Evolutionary conservation across 64 coral and sea anemone genomes (phyloP), one percentile per base, ranked within the genome.

Genomic region (Platygyra sinensis): DNA sequence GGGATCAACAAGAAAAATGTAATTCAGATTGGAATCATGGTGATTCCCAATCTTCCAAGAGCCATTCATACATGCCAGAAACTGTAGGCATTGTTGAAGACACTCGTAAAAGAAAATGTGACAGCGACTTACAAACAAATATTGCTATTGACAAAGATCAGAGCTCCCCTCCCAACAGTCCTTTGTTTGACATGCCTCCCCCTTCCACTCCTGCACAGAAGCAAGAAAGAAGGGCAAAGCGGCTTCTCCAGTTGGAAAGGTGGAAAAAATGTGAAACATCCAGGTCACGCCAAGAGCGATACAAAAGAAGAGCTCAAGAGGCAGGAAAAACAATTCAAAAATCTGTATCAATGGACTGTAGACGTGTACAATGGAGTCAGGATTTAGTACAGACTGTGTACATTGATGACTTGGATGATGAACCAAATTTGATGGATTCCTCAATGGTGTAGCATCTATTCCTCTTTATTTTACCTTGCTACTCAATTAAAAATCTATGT

Each of bases 151-250:
- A 85, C 62, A 72, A 20, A 71, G 62, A 49, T 29, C 19, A 85
- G 1, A 51, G 20, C 20, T 89, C 92, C 30, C 87, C 92, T 28
- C 79, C 74, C 12, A 84, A 85, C 49, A 94, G 92, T 50, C 87
- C 92, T 42, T 54, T 94, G 39, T 94, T 90, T 55, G 93, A 94
- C 27, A 90, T 90, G 72, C 87, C 88, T 0, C 88, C 88, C 6
- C 93, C 87, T 60, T 94, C 93, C 12, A 90, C 88, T 16, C 64
- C 46, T 50, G 88, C 93, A 22, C 80, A 94, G 75, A 94, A 90
- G 42, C 28, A 60, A 67, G 81, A 64, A 32, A 90, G 93, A 60
- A 90, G 80, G 42, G 93, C 73, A 72, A 80, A 94, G 62, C 81
- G 88, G 2, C 74, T 73, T 16, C 29, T 94, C 6, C 93, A 94